Conservation (phyloP, 2,797 vertebrate genomes). For the Gobionotothen gibberifrons region DNA sequence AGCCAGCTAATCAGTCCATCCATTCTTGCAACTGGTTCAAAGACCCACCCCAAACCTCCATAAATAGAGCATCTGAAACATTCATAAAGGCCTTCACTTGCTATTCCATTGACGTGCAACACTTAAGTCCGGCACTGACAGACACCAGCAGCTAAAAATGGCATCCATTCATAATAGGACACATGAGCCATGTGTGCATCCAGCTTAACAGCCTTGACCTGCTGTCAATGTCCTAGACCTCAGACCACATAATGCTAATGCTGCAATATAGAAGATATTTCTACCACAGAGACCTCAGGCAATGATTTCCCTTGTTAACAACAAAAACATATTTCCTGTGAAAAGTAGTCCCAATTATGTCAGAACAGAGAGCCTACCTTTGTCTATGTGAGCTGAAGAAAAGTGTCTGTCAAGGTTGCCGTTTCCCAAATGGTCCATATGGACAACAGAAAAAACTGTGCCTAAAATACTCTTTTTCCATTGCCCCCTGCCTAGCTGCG, state of each 20-base stretch:
- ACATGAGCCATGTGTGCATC: slow-evolving; percentile 55
- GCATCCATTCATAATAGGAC: slow-evolving; percentile 74
- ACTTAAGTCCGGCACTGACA: slow-evolving; percentile 59
- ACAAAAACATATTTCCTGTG: slow-evolving; percentile 25
- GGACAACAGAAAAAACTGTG: slow-evolving; percentile 33
- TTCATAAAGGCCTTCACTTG: slow-evolving; percentile 79
- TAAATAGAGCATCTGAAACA: slow-evolving; percentile 83
- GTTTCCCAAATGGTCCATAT: slow-evolving; percentile 28
- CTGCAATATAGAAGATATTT: background rate
- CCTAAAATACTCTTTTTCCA: slow-evolving; percentile 46
- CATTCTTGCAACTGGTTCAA: slow-evolving; percentile 47
- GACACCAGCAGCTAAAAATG: slow-evolving; percentile 70
- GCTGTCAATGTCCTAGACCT: slow-evolving; percentile 22
- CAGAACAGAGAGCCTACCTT: slow-evolving; percentile 33
- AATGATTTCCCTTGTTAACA: slow-evolving; percentile 5
- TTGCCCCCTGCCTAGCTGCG: slow-evolving; percentile 38
- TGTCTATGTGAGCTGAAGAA: slow-evolving; percentile 27
- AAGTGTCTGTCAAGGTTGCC: slow-evolving; percentile 23
- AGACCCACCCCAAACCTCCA: slow-evolving; percentile 65
- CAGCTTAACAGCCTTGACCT: slow-evolving; percentile 46
- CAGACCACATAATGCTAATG: background rate
- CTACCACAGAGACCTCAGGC: slow-evolving; percentile 1
- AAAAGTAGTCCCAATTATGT: slow-evolving; percentile 15
- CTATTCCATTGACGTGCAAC: slow-evolving; percentile 77
- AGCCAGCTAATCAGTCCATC: slow-evolving; percentile 61